Conservation (phyloP, 2,888 invertebrate species). For the Sepioteuthis lessoniana region DNA sequence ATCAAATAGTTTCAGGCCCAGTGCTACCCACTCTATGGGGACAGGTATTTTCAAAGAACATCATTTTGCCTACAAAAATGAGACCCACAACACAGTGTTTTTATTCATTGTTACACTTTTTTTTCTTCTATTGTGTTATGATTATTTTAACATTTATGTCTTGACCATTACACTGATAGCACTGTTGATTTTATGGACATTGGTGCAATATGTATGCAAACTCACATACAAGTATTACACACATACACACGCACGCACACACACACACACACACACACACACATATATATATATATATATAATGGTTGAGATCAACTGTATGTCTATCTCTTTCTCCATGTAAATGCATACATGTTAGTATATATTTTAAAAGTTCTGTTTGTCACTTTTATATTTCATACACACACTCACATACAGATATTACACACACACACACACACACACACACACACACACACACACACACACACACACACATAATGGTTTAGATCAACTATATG, state of each 20-base stretch:
- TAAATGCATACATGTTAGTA: background rate
- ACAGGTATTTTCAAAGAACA: constrained; percentile 33
- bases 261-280: background rate
- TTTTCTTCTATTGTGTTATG: background rate
- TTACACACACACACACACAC: background rate
- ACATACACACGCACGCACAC: background rate
- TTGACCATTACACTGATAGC: background rate
- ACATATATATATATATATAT: background rate
- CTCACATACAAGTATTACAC: background rate
- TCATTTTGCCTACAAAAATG: background rate
- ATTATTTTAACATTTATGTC: background rate
- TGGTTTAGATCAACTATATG: no score
- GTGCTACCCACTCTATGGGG: background rate
- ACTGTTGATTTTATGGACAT: background rate
- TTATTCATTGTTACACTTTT: background rate
- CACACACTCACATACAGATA: no score
- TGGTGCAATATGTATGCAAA: background rate
- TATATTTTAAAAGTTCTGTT: background rate
- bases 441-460: no score
- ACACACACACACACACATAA: background rate
- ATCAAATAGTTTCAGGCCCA: background rate
- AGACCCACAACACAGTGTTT: background rate
- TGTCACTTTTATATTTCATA: no score
- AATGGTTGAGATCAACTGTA: background rate
- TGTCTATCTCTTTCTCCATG: background rate